Evolutionary conservation across 2,113 vertebrate genomes (phyloP).

Genomic region (Anguilla japonica): DNA sequence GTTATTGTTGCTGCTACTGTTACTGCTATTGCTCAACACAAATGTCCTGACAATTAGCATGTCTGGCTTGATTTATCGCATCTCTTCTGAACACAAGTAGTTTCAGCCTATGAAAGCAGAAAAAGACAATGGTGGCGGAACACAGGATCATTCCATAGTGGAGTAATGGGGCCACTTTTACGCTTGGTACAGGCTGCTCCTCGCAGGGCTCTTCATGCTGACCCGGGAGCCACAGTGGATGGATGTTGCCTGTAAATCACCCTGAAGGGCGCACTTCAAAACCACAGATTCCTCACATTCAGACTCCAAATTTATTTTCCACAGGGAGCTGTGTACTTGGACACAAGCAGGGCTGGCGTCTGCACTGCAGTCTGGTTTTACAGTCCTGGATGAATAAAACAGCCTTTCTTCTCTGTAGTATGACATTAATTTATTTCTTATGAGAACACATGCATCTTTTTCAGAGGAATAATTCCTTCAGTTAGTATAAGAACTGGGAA

Average conservation of each 20-base stretch:
- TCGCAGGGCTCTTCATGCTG: neutral
- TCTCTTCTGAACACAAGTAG: neutral
- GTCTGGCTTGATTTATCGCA: neutral
- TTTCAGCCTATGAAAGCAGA: neutral
- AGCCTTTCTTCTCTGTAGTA: conserved; percentile 13
- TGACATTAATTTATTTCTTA: conserved; percentile 36
- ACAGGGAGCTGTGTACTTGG: neutral
- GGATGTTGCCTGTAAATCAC: conserved; percentile 1
- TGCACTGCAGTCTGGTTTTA: neutral
- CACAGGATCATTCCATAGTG: neutral
- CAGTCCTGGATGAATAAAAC: conserved; percentile 28
- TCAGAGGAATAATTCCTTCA: neutral
- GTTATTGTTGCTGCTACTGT: neutral
- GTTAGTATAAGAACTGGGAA: neutral
- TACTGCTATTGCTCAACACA: neutral
- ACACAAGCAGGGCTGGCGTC: neutral
- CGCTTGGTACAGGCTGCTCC: neutral
- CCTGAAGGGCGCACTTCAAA: neutral
- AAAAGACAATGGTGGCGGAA: neutral
- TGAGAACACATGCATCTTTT: conserved; percentile 1
- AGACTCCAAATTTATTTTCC: conserved; percentile 26
- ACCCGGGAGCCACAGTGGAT: neutral
- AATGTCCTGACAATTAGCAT: neutral
- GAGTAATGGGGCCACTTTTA: neutral
- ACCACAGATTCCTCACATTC: conserved; percentile 8